phyloP scores from a whole-genome alignment of 2,797 vertebrate species.

The Labeo calbasu region DNA sequence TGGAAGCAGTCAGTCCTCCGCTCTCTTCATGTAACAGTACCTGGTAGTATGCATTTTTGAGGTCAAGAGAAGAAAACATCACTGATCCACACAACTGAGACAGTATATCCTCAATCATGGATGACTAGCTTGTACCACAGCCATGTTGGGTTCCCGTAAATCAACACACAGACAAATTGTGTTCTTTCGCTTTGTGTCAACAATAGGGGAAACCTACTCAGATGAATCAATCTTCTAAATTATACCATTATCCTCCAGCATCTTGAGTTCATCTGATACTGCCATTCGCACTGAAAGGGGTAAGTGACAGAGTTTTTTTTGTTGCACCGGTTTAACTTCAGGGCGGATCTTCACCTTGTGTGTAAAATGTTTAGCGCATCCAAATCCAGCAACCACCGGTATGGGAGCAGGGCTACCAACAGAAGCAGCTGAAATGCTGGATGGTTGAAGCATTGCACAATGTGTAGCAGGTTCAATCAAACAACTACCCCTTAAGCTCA shows the following conservation, averaged over 20 bases:
- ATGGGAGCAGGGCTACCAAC: no score
- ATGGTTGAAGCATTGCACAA: no score
- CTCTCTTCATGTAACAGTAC: not conserved
- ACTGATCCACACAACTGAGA: constrained; percentile 17
- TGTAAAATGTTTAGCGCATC: not conserved
- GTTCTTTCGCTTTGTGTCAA: not conserved
- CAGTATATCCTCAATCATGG: not conserved
- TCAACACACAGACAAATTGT: not conserved
- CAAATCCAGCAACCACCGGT: not conserved
- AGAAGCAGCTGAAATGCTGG: no score
- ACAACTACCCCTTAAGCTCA: no score
- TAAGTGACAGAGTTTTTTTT: not conserved
- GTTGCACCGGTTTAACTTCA: not conserved
- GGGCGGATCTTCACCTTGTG: no score
- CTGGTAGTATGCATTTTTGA: not conserved
- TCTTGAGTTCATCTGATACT: not conserved
- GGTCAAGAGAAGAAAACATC: not conserved
- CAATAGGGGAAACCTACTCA: not conserved
- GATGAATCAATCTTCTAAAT: not conserved
- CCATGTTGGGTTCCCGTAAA: not conserved
- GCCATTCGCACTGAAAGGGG: not conserved
- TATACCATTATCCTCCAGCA: not conserved
- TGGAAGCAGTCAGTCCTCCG: not conserved
- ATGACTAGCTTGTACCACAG: not conserved
- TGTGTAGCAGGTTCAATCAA: no score